These are phyloP conservation scores for Phragmatobia fuliginosa DNA, from an alignment of 2,888 invertebrate genomes.

Conservation along the genomic window DNA sequence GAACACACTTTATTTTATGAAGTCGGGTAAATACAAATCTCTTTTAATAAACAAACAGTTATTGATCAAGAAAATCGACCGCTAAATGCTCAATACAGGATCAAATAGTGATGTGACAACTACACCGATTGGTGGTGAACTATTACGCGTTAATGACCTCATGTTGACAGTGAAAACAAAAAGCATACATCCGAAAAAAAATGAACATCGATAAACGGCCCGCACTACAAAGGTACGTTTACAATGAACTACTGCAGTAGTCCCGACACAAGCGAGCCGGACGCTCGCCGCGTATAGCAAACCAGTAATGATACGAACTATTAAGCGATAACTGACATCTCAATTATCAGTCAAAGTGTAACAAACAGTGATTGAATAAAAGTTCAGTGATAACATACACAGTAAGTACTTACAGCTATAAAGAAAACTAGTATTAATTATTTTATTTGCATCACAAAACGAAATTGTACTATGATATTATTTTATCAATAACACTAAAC, in stretches of 20 bases:
- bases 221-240: constrained; percentile 45
- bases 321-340: constrained; percentile 42
- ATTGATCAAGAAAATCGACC: neutral
- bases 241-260: constrained; percentile 50
- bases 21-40: neutral
- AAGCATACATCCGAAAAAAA: constrained; percentile 27
- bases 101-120: neutral
- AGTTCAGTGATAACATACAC: constrained; percentile 35
- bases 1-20: neutral
- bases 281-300: constrained; percentile 39
- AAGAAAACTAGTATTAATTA: neutral
- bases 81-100: neutral
- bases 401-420: constrained; percentile 35
- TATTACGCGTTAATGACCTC: constrained; percentile 1
- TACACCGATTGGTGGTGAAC: neutral
- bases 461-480: constrained; percentile 32
- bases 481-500: constrained; percentile 51
- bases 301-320: constrained; percentile 49
- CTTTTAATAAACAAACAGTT: neutral
- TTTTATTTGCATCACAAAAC: constrained; percentile 16
- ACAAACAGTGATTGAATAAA: constrained; percentile 34
- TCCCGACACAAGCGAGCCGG: constrained; percentile 42
- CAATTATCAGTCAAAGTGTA: constrained; percentile 46
- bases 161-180: constrained; percentile 11
- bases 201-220: constrained; percentile 21